Evolutionary conservation across 2,113 vertebrate species (phyloP).

Genomic region (Alectura lathami): DNA sequence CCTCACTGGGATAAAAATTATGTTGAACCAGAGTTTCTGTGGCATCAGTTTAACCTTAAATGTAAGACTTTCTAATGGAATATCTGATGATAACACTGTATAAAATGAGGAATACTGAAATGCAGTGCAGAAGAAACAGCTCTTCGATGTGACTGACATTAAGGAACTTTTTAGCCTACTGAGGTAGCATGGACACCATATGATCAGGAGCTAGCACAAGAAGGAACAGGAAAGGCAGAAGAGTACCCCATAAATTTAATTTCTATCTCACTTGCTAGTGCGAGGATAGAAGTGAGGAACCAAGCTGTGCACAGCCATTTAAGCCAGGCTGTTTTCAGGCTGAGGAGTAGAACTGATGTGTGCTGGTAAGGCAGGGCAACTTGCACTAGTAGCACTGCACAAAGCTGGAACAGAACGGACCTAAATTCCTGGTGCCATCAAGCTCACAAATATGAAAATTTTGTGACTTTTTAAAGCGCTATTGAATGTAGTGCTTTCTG

Average conservation of each 20-base stretch:
- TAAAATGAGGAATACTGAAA: background rate
- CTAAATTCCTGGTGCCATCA: background rate
- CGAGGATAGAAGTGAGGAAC: background rate
- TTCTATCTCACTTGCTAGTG: background rate
- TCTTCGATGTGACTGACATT: background rate
- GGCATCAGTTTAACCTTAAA: slow-evolving; percentile 38
- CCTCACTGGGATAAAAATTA: slow-evolving; percentile 41
- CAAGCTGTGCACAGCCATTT: background rate
- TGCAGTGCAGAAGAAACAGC: background rate
- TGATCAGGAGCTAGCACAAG: accelerated
- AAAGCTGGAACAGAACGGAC: background rate
- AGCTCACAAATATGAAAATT: background rate
- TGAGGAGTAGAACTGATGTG: no score
- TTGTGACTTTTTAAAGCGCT: background rate
- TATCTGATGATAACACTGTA: background rate
- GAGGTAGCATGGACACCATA: background rate
- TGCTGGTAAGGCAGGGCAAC: background rate
- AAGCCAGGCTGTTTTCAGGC: background rate
- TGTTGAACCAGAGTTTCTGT: slow-evolving; percentile 25
- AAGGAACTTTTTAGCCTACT: background rate
- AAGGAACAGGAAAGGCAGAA: background rate
- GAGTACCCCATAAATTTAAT: background rate
- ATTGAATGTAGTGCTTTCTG: background rate
- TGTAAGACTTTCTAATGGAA: background rate
- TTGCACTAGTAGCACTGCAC: background rate